Percentiles rank a stretch among this genome's conserved stretches.
Evolutionary conservation across 2,888 invertebrate species (phyloP).

Genomic region (Camponotus fellah): DNA sequence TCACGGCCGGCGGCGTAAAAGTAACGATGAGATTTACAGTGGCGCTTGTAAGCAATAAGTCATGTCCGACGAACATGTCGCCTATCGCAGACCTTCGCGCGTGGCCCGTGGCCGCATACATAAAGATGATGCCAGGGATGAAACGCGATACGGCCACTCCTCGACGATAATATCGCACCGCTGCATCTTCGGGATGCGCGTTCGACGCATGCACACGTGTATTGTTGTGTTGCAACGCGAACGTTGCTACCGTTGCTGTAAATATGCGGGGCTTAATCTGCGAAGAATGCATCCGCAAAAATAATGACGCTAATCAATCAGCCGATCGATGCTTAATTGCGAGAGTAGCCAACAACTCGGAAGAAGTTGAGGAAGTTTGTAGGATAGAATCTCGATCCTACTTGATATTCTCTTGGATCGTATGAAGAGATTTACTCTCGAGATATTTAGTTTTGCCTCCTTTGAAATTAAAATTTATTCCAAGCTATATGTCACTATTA

Average conservation of each 20-base stretch:
- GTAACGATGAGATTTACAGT: slow-evolving; percentile 80
- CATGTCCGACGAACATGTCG: slow-evolving; percentile 81
- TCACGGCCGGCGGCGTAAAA: slow-evolving; percentile 62
- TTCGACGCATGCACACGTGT: slow-evolving; percentile 42
- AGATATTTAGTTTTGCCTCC: background rate
- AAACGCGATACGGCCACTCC: slow-evolving; percentile 81
- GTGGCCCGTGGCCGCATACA: slow-evolving; percentile 73
- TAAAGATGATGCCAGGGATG: slow-evolving; percentile 74
- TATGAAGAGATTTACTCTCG: background rate
- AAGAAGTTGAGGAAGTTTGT: background rate
- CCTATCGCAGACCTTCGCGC: slow-evolving; percentile 80
- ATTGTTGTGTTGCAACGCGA: background rate
- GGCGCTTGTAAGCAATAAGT: slow-evolving; percentile 83
- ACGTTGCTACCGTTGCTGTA: slow-evolving; percentile 8
- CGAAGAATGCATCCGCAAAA: background rate
- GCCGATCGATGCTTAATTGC: background rate
- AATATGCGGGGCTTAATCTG: slow-evolving; percentile 1
- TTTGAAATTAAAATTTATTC: background rate
- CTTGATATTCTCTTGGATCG: background rate
- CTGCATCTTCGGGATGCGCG: slow-evolving; percentile 64
- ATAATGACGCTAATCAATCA: background rate
- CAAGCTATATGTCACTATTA: background rate
- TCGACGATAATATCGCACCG: slow-evolving; percentile 79
- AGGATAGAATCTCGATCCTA: background rate
- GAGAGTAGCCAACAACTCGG: background rate